phyloP scores from a whole-genome alignment of 2,113 vertebrate species.

The western clawed frog (Xenopus tropicalis) region UCB_Xtro_10.0 CM004445.2:52257001-52257500 shows the following conservation, averaged over 20 bases:
- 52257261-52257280: constrained; percentile 70
- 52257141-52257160: not conserved
- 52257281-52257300: constrained; percentile 85
- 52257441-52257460: not conserved
- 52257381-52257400: constrained; percentile 76
- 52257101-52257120: constrained; percentile 84
- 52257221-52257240: too few relatives aligned
- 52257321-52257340: constrained; percentile 75
- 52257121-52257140: constrained; percentile 74
- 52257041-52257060: constrained; percentile 89
- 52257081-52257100: constrained; percentile 93
- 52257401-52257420: not conserved
- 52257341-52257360: constrained; percentile 79
- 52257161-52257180: not conserved
- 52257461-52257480: not conserved
- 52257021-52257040: constrained; percentile 91
- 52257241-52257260: constrained; percentile 34
- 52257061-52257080: constrained; percentile 84
- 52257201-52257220: too few relatives aligned
- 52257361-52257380: constrained; percentile 81
- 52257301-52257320: constrained; percentile 86
- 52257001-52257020: constrained; percentile 97
- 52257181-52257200: too few relatives aligned
- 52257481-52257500: too few relatives aligned
- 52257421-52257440: not conserved